phyloP scores from a whole-genome alignment of 2,888 invertebrate genomes.

The Eupsilia transversa region DNA sequence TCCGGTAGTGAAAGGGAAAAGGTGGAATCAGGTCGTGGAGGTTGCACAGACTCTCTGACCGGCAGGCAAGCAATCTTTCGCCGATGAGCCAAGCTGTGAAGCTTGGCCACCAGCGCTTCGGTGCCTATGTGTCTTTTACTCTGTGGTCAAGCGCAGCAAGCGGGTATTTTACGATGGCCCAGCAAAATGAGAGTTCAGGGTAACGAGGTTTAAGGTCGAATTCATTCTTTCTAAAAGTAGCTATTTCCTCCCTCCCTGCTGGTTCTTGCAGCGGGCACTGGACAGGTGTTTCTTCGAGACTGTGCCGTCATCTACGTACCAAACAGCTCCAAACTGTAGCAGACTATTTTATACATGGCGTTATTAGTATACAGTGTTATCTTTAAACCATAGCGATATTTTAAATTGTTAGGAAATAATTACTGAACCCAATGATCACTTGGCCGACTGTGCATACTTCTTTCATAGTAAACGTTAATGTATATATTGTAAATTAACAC shows the following conservation, averaged over 20 bases:
- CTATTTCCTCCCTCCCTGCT: not conserved
- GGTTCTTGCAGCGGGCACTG: not conserved
- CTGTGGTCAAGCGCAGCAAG: not conserved
- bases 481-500: not conserved
- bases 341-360: not conserved
- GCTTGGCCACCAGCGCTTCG: not conserved
- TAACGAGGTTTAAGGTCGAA: not conserved
- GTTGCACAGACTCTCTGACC: not conserved
- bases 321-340: not conserved
- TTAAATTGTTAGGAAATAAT: not conserved
- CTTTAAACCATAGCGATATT: not conserved
- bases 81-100: not conserved
- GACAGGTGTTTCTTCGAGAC: not conserved
- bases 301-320: not conserved
- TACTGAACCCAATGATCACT: not conserved
- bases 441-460: not conserved
- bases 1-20: not conserved
- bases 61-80: not conserved
- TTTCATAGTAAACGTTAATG: not conserved
- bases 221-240: not conserved
- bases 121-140: not conserved
- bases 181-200: not conserved
- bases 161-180: not conserved
- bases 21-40: not conserved
- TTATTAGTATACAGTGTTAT: not conserved